Evolutionary conservation across 2,797 vertebrate species (phyloP).

Genomic region (Valencia hispanica): DNA sequence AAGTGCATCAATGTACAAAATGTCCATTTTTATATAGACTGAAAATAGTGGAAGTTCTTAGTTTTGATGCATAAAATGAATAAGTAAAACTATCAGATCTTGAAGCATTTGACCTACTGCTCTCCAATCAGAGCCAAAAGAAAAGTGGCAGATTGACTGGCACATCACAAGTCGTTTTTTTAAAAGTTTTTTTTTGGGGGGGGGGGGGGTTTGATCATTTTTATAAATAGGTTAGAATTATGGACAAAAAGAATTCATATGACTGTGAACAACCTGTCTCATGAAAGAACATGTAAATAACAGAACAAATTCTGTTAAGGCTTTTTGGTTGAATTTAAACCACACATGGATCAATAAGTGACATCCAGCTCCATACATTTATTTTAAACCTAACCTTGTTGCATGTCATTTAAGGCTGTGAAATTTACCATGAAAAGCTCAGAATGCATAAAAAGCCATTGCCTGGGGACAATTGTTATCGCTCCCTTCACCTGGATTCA

Average conservation of each 20-base stretch:
- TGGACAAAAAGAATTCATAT: neutral
- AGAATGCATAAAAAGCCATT: neutral
- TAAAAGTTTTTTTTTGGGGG: neutral
- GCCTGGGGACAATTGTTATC: conserved; percentile 3
- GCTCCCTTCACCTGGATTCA: conserved; percentile 5
- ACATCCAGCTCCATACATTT: neutral
- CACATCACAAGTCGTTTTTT: neutral
- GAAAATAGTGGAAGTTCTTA: neutral
- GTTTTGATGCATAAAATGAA: neutral
- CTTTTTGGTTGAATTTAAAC: neutral
- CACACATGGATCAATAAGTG: neutral
- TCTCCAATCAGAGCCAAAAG: neutral
- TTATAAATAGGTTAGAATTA: too few species aligned
- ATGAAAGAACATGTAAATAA: neutral
- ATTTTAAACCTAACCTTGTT: conserved; percentile 2
- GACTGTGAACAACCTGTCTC: neutral
- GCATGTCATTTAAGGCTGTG: neutral
- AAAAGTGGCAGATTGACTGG: neutral
- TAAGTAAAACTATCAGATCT: neutral
- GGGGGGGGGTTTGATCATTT: too few species aligned
- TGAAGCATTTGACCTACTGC: neutral
- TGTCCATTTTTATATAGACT: neutral
- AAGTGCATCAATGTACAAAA: neutral
- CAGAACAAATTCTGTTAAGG: neutral
- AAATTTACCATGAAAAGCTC: conserved; percentile 5